Evolutionary conservation across 2,797 vertebrate genomes (phyloP), one percentile per base, ranked within the genome.

Genomic region (Gymnoscopelus braueri): DNA sequence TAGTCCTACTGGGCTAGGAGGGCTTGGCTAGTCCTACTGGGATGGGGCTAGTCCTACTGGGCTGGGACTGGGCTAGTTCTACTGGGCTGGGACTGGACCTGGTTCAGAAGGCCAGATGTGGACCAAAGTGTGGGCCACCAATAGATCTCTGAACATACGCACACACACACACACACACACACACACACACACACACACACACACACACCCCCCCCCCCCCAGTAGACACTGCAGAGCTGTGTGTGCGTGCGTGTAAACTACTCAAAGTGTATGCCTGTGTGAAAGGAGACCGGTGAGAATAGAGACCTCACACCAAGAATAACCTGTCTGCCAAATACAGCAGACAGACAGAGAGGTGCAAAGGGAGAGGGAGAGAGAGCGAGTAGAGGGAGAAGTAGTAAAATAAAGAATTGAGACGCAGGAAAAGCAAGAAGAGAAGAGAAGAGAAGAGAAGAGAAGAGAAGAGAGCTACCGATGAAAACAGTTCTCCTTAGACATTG

Each of bases 281-380:
- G 62, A 82, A 74, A 64, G 75, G 72, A 80, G 71, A 58, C 65
- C 55, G 29, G 63, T 50, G 57, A 44, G 63, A 74, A 80, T 62
- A 71, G 72, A 87, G 87, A 91, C 87, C 87, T 89, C 91, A 90
- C 90, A 91, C 76, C 67, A 72, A 24, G 84, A 85, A 74, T 26
- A 50, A 57, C 66, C 58, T 53, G 35, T 57, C 59, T 83, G 89
- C 89, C 88, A 89, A 92, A 94, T 83, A 80, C 87, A 87, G 75
- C 75, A 91, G 88, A 90, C 67, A 87, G 83, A 88, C 71, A 77
- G 82, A 84, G 83, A 80, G 81, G 80, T 82, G 51, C 52, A 81
- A 32, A 51, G 48, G 60, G 53, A 53, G 50, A 70, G 55, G 26
- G 60, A 58, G 55, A 63, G 78, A 68, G 69, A 5, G 2, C 29